These are phyloP conservation scores for Ibidorhyncha struthersii DNA, from an alignment of 2,113 vertebrate species.

Conservation along the genomic window DNA sequence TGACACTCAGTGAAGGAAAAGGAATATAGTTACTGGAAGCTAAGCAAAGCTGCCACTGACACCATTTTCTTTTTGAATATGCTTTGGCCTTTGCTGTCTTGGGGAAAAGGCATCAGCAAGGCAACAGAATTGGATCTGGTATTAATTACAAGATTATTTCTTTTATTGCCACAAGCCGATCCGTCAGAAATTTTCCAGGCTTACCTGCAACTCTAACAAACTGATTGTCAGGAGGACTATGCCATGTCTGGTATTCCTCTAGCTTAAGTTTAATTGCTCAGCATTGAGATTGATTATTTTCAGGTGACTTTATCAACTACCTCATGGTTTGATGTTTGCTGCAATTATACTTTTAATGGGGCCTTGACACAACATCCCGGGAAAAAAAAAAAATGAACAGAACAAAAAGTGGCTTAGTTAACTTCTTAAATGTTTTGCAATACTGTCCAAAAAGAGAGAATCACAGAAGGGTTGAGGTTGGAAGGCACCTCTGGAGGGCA, in stretches of 20 bases:
- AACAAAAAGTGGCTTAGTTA: not conserved
- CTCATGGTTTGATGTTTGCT: not conserved
- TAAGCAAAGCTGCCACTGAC: not conserved
- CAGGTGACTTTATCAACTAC: not conserved
- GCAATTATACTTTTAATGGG: not conserved
- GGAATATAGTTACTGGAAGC: not conserved
- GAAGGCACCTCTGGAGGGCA: not conserved
- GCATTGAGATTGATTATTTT: not conserved
- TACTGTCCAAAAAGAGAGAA: not conserved
- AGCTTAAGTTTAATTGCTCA: not conserved
- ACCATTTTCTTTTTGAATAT: not conserved
- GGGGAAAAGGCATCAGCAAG: not conserved
- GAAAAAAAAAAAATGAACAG: not conserved
- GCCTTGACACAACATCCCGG: not conserved
- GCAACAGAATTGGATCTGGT: not conserved
- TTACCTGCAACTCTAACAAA: not conserved
- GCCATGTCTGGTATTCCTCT: not conserved
- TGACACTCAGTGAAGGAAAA: rapidly evolving
- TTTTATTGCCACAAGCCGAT: not conserved
- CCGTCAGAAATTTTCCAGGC: not conserved
- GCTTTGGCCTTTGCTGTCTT: not conserved
- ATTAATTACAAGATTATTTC: not conserved
- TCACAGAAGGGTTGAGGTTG: not conserved
- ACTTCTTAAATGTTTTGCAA: not conserved
- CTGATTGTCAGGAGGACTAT: not conserved